phyloP scores from a whole-genome alignment of 1,140 invertebrate genomes.

The Rhynchophorus ferrugineus region DNA sequence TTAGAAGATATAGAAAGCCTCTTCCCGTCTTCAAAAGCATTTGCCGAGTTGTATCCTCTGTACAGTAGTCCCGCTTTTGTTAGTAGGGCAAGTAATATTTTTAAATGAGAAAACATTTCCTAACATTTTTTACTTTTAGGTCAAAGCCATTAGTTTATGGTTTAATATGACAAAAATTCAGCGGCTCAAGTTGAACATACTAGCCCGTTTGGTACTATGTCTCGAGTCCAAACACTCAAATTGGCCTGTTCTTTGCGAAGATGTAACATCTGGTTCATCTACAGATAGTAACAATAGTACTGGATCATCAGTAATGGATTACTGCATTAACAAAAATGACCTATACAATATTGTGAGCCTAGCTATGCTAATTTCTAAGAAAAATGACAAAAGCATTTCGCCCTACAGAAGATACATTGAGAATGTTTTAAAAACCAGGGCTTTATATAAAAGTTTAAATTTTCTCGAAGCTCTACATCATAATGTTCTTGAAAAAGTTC shows the following conservation, averaged over 20 bases:
- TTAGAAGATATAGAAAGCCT: constrained; percentile 71
- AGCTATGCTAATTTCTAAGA: constrained; percentile 40
- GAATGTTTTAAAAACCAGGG: constrained; percentile 77
- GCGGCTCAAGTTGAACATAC: constrained; percentile 67
- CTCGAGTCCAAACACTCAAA: constrained; percentile 36
- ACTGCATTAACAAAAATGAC: constrained; percentile 26
- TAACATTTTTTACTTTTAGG: constrained; percentile 5
- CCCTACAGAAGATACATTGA: constrained; percentile 71
- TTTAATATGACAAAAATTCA: constrained; percentile 82
- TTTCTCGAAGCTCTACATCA: constrained; percentile 66
- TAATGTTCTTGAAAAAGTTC: constrained; percentile 58
- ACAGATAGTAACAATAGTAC: constrained; percentile 38
- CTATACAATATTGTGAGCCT: constrained; percentile 41
- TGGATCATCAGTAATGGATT: constrained; percentile 29
- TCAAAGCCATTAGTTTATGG: constrained; percentile 81
- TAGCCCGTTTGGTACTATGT: constrained; percentile 65
- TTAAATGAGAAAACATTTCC: neutral
- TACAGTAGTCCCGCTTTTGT: constrained; percentile 61
- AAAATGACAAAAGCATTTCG: constrained; percentile 37
- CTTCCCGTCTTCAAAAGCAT: constrained; percentile 76
- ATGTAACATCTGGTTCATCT: constrained; percentile 14
- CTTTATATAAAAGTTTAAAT: constrained; percentile 67
- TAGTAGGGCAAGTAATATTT: constrained; percentile 39
- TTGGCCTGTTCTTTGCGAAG: constrained; percentile 27
- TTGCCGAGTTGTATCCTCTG: constrained; percentile 63